These are phyloP conservation scores for Epicampocera succincta DNA, from an alignment of 2,888 invertebrate genomes.

Conservation along the genomic window DNA sequence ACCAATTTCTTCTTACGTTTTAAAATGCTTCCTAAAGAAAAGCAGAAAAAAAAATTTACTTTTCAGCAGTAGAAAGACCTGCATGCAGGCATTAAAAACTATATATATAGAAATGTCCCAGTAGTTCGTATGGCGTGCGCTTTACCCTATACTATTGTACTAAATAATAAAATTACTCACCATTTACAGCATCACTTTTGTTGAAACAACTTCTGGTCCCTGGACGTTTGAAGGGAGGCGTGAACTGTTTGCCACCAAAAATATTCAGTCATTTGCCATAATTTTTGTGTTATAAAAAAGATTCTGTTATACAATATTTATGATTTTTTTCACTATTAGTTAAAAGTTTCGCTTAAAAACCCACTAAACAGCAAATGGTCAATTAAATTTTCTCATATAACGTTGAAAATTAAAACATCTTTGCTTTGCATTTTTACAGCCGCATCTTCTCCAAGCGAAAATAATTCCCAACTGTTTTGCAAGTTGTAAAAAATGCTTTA, in stretches of 20 bases:
- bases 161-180: slow-evolving; percentile 30
- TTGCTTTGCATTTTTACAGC: not conserved
- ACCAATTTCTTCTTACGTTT: too few species aligned
- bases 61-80: too few species aligned
- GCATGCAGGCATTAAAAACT: too few species aligned
- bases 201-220: slow-evolving; percentile 11
- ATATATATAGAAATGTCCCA: too few species aligned
- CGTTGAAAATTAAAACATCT: too few species aligned
- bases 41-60: too few species aligned
- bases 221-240: too few species aligned
- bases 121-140: too few species aligned
- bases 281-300: not conserved
- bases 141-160: too few species aligned
- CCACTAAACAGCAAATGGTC: not conserved
- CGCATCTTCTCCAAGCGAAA: not conserved
- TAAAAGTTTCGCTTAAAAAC: not conserved
- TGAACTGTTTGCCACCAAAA: not conserved
- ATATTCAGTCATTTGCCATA: not conserved
- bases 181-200: slow-evolving; percentile 60
- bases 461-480: slow-evolving; percentile 3
- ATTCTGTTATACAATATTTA: too few species aligned
- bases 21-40: too few species aligned
- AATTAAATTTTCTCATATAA: slow-evolving; percentile 1
- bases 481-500: not conserved
- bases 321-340: not conserved